Evolutionary conservation across 2,113 vertebrate genomes (phyloP).

Genomic region (Odocoileus virginianus): DNA sequence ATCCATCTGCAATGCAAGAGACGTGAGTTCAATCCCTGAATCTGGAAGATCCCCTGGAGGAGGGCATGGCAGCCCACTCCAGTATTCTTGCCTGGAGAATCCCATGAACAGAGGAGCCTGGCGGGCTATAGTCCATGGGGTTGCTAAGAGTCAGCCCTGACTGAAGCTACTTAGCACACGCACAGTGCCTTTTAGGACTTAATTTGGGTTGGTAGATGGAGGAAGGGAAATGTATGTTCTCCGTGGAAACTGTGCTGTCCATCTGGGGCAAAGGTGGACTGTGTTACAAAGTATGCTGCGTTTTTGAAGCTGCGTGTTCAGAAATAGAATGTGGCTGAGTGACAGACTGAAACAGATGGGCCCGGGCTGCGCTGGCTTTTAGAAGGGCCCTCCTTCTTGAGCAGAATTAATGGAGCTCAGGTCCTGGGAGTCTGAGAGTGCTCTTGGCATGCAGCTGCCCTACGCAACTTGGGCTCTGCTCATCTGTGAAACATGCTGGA

Average conservation of each 20-base stretch:
- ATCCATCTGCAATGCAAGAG: neutral
- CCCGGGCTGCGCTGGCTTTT: neutral
- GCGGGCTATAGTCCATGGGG: neutral
- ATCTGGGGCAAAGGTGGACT: neutral
- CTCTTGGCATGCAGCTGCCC: conserved; percentile 45
- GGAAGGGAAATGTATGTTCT: neutral
- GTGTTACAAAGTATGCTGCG: neutral
- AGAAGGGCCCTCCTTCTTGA: conserved; percentile 2
- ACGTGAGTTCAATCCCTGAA: neutral
- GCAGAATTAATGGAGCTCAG: conserved; percentile 19
- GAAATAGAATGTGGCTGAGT: conserved; percentile 33
- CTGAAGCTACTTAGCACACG: neutral
- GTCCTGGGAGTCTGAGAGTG: conserved; percentile 26
- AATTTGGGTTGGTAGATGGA: neutral
- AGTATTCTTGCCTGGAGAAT: neutral
- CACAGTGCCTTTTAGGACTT: neutral
- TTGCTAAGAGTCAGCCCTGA: neutral
- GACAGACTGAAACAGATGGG: conserved; percentile 61
- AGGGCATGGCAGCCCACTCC: neutral
- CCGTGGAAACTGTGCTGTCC: neutral
- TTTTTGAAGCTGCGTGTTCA: conserved; percentile 44
- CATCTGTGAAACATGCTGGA: conserved; percentile 40
- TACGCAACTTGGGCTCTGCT: neutral
- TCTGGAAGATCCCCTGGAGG: neutral
- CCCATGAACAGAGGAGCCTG: neutral